phyloP scores from a whole-genome alignment of 2,113 vertebrate species.

The Bettongia penicillata region DNA sequence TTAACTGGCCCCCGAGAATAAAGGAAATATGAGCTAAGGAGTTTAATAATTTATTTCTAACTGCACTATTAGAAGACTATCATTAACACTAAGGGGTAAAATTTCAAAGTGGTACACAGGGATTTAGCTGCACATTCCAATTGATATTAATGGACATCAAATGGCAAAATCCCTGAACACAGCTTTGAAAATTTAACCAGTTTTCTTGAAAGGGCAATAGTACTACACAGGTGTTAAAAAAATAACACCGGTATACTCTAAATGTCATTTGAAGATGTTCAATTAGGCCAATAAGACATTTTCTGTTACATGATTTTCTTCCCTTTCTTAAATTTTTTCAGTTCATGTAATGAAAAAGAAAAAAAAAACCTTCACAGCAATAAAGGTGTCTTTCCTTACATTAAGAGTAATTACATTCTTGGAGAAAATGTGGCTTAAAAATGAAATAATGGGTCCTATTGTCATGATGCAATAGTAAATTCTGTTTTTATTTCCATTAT shows the following conservation, averaged over 20 bases:
- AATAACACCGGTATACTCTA: conserved; percentile 54
- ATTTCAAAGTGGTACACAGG: conserved; percentile 73
- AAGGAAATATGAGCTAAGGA: conserved; percentile 66
- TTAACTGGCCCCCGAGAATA: conserved; percentile 65
- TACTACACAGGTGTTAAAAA: conserved; percentile 70
- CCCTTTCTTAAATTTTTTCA: conserved; percentile 58
- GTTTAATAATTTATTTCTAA: conserved; percentile 77
- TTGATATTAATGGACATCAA: conserved; percentile 76
- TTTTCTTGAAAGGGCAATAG: conserved; percentile 72
- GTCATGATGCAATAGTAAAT: conserved; percentile 31
- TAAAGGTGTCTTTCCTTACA: conserved; percentile 52
- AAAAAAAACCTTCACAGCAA: conserved; percentile 62
- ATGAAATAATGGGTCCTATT: conserved; percentile 37
- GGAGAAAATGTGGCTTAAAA: conserved; percentile 43
- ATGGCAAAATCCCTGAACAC: conserved; percentile 67
- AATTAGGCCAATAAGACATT: conserved; percentile 71
- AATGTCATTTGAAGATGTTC: conserved; percentile 73
- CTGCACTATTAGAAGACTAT: conserved; percentile 70
- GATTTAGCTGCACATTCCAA: conserved; percentile 70
- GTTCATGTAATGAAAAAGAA: conserved; percentile 64
- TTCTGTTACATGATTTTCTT: conserved; percentile 64
- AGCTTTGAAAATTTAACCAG: conserved; percentile 73
- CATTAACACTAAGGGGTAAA: conserved; percentile 68
- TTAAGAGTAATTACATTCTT: conserved; percentile 62
- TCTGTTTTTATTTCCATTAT: conserved; percentile 50